phyloP scores from a whole-genome alignment of 2,797 vertebrate species.

The Masticophis lateralis region DNA sequence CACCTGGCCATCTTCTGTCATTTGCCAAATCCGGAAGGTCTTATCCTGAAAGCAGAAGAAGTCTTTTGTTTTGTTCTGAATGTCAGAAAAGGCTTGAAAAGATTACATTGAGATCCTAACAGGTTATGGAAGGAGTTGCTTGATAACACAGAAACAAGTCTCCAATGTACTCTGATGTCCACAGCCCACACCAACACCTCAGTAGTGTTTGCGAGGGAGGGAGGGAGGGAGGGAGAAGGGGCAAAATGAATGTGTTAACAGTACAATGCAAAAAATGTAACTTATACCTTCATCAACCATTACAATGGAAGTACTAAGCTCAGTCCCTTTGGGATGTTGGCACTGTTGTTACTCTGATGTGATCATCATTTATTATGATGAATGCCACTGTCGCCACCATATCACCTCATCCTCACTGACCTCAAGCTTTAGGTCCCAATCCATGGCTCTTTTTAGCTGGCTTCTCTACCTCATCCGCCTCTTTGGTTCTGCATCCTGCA shows the following conservation, averaged over 20 bases:
- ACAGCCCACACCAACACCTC: not conserved
- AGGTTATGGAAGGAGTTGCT: not conserved
- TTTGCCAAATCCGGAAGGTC: conserved; percentile 85
- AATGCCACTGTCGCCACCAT: not conserved
- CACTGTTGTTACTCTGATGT: not conserved
- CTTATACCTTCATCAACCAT: not conserved
- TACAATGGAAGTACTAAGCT: not conserved
- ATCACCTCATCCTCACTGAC: not conserved
- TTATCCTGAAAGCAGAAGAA: conserved; percentile 77
- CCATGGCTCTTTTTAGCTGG: not conserved
- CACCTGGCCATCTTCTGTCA: conserved; percentile 79
- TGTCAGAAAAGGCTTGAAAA: not conserved
- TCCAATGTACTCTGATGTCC: not conserved
- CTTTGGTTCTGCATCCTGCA: not conserved
- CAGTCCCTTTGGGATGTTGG: not conserved
- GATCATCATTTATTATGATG: not conserved
- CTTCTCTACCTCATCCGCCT: not conserved
- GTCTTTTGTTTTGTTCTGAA: not conserved
- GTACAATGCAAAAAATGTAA: not conserved
- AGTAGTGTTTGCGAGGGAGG: not conserved
- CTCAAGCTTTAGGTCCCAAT: not conserved
- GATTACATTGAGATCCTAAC: not conserved
- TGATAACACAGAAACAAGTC: not conserved
- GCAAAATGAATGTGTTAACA: not conserved
- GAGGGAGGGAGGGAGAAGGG: not conserved